These are phyloP conservation scores for Ictalurus furcatus DNA, from an alignment of 2,113 vertebrate species.

Conservation along the genomic window DNA sequence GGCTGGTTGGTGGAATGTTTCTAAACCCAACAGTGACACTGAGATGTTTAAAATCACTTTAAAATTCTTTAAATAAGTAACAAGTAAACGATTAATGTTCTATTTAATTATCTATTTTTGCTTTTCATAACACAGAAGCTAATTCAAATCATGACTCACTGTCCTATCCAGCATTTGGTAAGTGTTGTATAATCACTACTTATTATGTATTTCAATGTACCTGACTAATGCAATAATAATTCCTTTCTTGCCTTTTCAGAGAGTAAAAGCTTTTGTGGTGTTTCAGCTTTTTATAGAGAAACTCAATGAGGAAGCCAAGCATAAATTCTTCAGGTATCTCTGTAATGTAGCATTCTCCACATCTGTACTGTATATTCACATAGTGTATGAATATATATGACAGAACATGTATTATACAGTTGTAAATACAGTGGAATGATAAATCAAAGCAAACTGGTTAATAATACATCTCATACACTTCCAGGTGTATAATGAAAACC, in stretches of 20 bases:
- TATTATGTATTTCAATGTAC: not conserved
- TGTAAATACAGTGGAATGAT: not conserved
- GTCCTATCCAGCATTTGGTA: constrained; percentile 87
- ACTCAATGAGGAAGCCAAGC: constrained; percentile 84
- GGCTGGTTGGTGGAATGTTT: not conserved
- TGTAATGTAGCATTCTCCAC: not conserved
- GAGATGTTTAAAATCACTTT: not conserved
- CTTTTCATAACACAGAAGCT: constrained; percentile 74
- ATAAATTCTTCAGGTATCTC: constrained; percentile 87
- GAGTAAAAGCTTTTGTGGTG: constrained; percentile 79
- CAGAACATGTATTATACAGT: not conserved
- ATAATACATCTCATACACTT: constrained; percentile 37
- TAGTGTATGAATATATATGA: not conserved
- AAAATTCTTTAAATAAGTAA: not conserved
- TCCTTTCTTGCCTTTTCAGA: constrained; percentile 71
- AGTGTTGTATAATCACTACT: constrained; percentile 54
- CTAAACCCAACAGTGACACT: not conserved
- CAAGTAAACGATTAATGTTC: not conserved
- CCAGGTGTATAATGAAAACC: constrained; percentile 88
- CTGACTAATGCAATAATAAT: not conserved
- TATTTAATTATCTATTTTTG: not conserved
- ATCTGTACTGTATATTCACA: not conserved
- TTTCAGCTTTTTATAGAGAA: constrained; percentile 90
- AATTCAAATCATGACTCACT: constrained; percentile 83
- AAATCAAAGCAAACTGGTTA: not conserved